phyloP scores from a whole-genome alignment of 37 sponge, comb jelly and placozoan genomes.

The Bolinopsis microptera region DNA sequence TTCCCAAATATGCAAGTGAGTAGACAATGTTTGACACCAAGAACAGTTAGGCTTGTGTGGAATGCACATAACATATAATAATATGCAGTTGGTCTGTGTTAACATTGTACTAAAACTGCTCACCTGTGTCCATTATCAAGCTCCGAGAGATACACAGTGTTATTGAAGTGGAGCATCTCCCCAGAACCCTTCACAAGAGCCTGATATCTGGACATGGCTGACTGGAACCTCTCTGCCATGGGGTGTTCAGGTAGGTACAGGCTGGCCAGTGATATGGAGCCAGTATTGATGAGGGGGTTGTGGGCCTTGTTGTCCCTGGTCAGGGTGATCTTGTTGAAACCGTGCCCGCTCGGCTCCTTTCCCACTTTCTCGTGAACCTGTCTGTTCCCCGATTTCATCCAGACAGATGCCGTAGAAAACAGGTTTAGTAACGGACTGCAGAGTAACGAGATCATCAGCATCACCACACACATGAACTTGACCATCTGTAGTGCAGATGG shows the following conservation, averaged over 20 bases:
- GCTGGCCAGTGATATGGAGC: not conserved
- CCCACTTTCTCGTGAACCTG: not conserved
- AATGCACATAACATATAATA: too few species aligned
- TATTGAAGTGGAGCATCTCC: not conserved
- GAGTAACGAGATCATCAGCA: not conserved
- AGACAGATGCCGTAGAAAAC: constrained; percentile 11
- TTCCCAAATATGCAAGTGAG: too few species aligned
- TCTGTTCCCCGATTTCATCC: not conserved
- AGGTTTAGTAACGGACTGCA: constrained; percentile 27
- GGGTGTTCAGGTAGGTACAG: not conserved
- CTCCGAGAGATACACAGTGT: not conserved
- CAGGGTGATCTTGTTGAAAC: constrained; percentile 30
- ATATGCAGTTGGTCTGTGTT: too few species aligned
- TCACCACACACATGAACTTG: not conserved
- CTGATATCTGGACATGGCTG: constrained; percentile 9
- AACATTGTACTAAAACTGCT: too few species aligned
- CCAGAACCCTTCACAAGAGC: not conserved
- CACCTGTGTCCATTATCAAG: constrained; percentile 12
- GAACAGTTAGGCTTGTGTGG: too few species aligned
- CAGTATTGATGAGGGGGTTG: constrained; percentile 23
- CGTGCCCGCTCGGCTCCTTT: constrained; percentile 20
- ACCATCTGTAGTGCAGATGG: constrained; percentile 10
- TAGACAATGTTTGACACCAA: too few species aligned
- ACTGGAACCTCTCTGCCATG: not conserved
- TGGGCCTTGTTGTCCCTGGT: not conserved